Percentiles rank a stretch among this genome's conserved stretches.
Conservation (phyloP, 2,888 invertebrate species). For the Eucera pruinosa region DNA sequence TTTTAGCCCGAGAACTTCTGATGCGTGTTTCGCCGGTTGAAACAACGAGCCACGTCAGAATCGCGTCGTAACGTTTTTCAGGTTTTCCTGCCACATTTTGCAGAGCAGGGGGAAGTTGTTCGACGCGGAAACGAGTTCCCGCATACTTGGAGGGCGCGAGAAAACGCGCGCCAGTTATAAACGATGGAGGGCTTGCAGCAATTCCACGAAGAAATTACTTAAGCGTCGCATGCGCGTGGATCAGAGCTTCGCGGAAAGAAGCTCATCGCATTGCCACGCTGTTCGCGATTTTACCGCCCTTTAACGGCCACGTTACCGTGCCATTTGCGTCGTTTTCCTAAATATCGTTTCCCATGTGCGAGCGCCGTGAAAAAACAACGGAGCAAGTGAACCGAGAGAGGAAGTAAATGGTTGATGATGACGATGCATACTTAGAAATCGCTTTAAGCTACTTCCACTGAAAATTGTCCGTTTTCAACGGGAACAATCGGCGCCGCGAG, state of each 20-base stretch:
- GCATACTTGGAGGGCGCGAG: neutral
- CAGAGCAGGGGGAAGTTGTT: constrained; percentile 12
- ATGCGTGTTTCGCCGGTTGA: neutral
- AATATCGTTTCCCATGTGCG: neutral
- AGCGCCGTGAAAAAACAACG: neutral
- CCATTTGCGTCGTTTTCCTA: constrained; percentile 2
- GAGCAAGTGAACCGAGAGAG: neutral
- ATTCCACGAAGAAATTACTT: constrained; percentile 59
- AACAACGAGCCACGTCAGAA: neutral
- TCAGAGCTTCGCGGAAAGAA: constrained; percentile 33
- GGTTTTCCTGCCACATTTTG: constrained; percentile 3
- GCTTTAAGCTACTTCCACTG: neutral
- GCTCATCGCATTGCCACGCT: constrained; percentile 27
- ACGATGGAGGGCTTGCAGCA: constrained; percentile 5
- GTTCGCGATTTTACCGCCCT: constrained; percentile 16
- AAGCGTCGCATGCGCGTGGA: constrained; percentile 41
- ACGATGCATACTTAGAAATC: constrained; percentile 2
- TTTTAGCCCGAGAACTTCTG: constrained; percentile 4
- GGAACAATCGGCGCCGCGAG: neutral
- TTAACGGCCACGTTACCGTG: constrained; percentile 14
- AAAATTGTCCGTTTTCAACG: constrained; percentile 3
- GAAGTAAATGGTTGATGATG: neutral
- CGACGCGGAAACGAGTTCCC: constrained; percentile 12
- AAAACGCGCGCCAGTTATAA: constrained; percentile 19
- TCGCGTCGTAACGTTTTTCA: neutral